Evolutionary conservation across 2,797 vertebrate genomes (phyloP).

Genomic region (Trachops cirrhosus): DNA sequence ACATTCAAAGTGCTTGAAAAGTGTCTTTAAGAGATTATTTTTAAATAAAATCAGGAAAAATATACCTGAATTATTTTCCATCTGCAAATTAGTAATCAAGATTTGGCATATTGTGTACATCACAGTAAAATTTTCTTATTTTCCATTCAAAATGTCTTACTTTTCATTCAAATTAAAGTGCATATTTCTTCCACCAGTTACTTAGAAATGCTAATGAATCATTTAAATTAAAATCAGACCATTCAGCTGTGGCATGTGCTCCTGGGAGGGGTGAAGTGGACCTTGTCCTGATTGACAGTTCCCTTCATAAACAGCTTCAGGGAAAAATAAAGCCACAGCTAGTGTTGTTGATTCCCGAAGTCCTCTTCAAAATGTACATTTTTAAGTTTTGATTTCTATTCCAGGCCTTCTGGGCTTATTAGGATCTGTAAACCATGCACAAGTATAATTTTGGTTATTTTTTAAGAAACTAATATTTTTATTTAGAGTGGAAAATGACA

Average conservation of each 20-base stretch:
- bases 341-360: neutral
- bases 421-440: neutral
- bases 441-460: neutral
- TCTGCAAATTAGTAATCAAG: neutral
- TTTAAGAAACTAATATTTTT: neutral
- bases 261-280: neutral
- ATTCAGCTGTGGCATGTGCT: neutral
- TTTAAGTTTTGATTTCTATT: neutral
- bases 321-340: neutral
- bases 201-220: neutral
- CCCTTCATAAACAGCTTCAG: neutral
- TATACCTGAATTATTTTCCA: conserved; percentile 4
- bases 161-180: conserved; percentile 44
- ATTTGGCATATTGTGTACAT: neutral
- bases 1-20: neutral
- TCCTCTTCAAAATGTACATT: neutral
- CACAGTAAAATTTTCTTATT: neutral
- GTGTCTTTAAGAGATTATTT: neutral
- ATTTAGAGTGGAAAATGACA: neutral
- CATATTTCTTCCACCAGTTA: neutral
- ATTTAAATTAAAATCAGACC: conserved; percentile 24
- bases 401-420: neutral
- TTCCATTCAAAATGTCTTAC: neutral
- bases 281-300: neutral
- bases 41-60: neutral